phyloP scores from a whole-genome alignment of 30 jellyfish, hydroid and myxozoan species.

The Turritopsis dohrnii region DNA sequence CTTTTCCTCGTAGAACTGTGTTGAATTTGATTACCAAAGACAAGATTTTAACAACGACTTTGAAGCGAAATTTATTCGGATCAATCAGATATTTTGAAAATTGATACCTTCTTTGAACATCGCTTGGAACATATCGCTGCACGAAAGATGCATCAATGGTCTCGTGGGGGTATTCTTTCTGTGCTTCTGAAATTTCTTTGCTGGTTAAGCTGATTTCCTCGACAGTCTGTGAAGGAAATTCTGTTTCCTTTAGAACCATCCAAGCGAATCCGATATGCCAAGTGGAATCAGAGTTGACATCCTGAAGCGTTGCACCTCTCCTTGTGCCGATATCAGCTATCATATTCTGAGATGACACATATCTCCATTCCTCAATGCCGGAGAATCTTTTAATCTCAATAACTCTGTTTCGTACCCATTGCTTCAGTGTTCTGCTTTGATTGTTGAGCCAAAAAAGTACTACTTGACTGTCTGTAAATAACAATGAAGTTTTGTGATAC shows the following conservation, averaged over 20 bases:
- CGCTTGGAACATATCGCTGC: not conserved
- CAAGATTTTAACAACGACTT: conserved; percentile 2
- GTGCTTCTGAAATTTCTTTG: not conserved
- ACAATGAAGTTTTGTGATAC: not conserved
- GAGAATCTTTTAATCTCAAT: conserved; percentile 20
- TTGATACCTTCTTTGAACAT: not conserved
- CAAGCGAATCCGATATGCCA: conserved; percentile 7
- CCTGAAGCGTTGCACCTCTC: conserved; percentile 17
- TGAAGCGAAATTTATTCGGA: conserved; percentile 11
- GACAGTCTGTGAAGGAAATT: not conserved
- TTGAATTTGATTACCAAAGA: not conserved
- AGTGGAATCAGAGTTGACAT: conserved; percentile 4
- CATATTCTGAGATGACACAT: not conserved
- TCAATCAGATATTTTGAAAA: conserved; percentile 9
- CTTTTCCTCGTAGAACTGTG: not conserved
- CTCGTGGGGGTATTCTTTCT: not conserved
- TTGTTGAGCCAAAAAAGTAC: conserved; percentile 15
- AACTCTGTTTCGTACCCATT: conserved; percentile 25
- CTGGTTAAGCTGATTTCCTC: not conserved
- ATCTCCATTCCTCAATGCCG: not conserved
- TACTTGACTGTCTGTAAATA: conserved; percentile 16
- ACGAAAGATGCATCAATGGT: not conserved
- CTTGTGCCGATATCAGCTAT: conserved; percentile 27
- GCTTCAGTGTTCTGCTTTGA: conserved; percentile 15
- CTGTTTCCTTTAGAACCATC: not conserved